Evolutionary conservation across 2,113 vertebrate genomes (phyloP).

Genomic region (Ardeotis arabs): DNA sequence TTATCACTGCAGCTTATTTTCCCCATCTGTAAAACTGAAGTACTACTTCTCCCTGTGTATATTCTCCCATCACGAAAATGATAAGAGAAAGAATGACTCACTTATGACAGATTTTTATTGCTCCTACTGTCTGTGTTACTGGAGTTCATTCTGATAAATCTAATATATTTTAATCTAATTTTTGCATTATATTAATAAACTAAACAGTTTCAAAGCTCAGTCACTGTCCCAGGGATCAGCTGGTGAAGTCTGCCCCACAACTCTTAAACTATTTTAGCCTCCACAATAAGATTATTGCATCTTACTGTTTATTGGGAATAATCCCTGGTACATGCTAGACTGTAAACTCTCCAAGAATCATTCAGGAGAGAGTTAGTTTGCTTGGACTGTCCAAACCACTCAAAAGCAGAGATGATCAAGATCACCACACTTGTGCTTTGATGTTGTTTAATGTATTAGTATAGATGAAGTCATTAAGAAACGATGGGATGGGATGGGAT

Average conservation of each 20-base stretch:
- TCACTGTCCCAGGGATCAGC: neutral
- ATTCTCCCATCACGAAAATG: neutral
- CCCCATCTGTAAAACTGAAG: neutral
- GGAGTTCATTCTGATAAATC: neutral
- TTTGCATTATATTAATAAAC: neutral
- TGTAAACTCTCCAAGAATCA: neutral
- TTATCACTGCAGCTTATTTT: neutral
- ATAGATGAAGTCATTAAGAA: neutral
- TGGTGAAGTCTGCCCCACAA: neutral
- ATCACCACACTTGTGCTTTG: neutral
- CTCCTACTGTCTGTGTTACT: neutral
- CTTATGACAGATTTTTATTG: neutral
- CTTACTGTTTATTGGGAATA: neutral
- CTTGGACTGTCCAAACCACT: neutral
- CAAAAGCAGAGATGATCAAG: neutral
- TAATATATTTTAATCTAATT: neutral
- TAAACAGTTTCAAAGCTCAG: neutral
- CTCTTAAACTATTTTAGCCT: neutral
- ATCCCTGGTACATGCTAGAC: neutral
- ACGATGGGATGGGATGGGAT: neutral
- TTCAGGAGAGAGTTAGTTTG: neutral
- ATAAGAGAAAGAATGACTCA: neutral
- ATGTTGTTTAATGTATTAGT: neutral
- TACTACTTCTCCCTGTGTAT: neutral
- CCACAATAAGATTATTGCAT: neutral